These are phyloP conservation scores for Osmerus mordax DNA, from an alignment of 2,113 vertebrate species.

Conservation along the genomic window DNA sequence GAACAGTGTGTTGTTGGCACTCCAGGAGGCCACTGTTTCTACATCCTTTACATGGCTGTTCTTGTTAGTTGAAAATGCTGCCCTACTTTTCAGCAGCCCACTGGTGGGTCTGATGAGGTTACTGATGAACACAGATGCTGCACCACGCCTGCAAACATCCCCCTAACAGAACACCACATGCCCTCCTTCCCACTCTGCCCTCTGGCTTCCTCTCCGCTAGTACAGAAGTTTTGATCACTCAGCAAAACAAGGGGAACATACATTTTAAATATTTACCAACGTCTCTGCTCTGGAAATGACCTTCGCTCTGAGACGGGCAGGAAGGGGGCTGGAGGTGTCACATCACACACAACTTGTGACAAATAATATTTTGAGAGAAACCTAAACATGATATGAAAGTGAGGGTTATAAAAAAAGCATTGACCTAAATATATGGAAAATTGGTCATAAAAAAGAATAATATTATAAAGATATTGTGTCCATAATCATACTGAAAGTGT, in stretches of 20 bases:
- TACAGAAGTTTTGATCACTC: conserved; percentile 29
- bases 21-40: neutral
- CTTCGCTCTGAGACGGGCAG: conserved; percentile 40
- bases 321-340: conserved; percentile 10
- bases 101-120: conserved; percentile 3
- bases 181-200: neutral
- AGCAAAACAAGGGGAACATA: conserved; percentile 50
- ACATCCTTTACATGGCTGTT: neutral
- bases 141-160: neutral
- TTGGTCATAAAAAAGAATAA: no score
- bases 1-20: neutral
- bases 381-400: no score
- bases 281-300: conserved; percentile 43
- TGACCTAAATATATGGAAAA: no score
- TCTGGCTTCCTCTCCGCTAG: conserved; percentile 8
- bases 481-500: no score
- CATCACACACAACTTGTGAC: no score
- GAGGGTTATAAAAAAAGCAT: no score
- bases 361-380: no score
- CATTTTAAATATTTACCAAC: conserved; percentile 63
- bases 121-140: conserved; percentile 1
- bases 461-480: no score
- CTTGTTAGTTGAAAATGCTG: neutral
- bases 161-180: neutral
- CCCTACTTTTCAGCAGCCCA: neutral